Base-by-base conservation (phyloP, 1,140 invertebrate species). In the Plutomurus gul region DNA sequence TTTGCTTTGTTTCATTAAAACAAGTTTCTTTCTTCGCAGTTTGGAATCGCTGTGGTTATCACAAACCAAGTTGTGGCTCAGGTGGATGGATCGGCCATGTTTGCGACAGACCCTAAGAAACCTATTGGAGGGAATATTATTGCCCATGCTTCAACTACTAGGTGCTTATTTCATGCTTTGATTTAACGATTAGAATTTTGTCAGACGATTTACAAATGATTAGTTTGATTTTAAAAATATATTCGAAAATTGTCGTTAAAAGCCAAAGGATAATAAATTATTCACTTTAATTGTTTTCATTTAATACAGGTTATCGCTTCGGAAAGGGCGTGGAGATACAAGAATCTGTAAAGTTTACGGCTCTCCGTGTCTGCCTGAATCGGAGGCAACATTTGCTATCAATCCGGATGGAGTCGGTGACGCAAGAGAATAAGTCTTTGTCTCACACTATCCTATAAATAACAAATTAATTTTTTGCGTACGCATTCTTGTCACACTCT, bases 61-160 rank as follows among this genome's bases (percentile, higher is more conserved):
- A 99, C 97, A 0, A 99, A 99, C 88, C 98, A 99, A 89, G 97
- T 99, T n/a, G 97, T 99, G 0, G 97, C 98, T 18, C 94, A 97
- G 88, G 97, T 99, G 4, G 97, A 99, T 87, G 91, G 94, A 22
- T 91, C 95, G 22, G 92, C 95, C 20, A 95, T 99, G 91, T 99
- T 99, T 88, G 91, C 92, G 65, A 93, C 96, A 1, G 97, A 99
- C 87, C 95, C 96, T 1, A 99, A 99, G 85, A 99, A 99, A 87
- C 98, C 98, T 0, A 97, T 99, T 82, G 98, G 98, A 25, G 98
- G 98, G 7, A 95, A 99, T 86, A 99, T 99, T 33, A 94, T 99
- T 85, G 98, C 97, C 1, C 98, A 99, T 88, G 91, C 96, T 0
- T 99, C 97, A 3, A 99, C 98, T 3, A 99, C 98, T 0, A 91